Evolutionary conservation across 2,113 vertebrate genomes (phyloP).

Genomic region (Pterocles burchelli): DNA sequence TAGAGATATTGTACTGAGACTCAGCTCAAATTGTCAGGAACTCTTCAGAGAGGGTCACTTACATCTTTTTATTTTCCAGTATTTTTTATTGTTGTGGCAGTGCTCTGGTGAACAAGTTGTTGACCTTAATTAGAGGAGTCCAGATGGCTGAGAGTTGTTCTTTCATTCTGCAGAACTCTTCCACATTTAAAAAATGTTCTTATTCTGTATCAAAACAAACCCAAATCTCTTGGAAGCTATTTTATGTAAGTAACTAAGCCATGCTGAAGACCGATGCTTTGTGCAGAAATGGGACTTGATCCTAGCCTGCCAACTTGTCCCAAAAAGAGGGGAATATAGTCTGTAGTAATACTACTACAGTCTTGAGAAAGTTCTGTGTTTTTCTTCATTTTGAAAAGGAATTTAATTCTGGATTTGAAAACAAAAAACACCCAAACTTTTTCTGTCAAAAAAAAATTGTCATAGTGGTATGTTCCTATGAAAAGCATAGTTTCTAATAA

Average conservation of each 20-base stretch:
- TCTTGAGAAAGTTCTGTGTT: not conserved
- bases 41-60: not conserved
- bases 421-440: not conserved
- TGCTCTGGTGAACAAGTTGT: not conserved
- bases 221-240: not conserved
- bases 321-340: not conserved
- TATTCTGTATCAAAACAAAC: not conserved
- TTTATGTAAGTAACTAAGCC: not conserved
- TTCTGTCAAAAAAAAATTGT: not conserved
- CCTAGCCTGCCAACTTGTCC: not conserved
- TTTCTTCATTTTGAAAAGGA: not conserved
- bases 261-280: not conserved
- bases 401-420: not conserved
- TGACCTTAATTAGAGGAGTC: not conserved
- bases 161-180: not conserved
- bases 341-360: not conserved
- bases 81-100: not conserved
- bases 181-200: not conserved
- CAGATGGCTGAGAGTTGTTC: not conserved
- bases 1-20: constrained; percentile 24
- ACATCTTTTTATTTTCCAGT: not conserved
- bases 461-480: not conserved
- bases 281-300: not conserved
- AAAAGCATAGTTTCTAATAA: not conserved
- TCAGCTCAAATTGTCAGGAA: not conserved